Base-by-base conservation (phyloP, 2,113 vertebrate genomes). In the Onychorhynchus coronatus region DNA sequence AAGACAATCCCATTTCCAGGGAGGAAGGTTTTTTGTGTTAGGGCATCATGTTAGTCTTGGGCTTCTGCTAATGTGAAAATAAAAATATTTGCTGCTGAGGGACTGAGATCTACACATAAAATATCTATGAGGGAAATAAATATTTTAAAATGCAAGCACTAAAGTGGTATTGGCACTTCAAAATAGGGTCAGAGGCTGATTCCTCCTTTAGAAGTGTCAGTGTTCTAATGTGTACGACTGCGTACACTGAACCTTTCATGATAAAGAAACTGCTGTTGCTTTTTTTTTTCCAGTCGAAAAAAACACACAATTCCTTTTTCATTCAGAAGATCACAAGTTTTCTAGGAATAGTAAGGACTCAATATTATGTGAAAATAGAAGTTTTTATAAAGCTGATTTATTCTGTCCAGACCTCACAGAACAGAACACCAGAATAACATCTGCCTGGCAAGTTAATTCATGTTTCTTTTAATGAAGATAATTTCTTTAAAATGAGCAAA, bases 91-190 rank as follows among this genome's bases (percentile, higher is more conserved):
- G 61, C 70, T 95, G 79, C 83, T 59, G 88, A 89, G 68, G 89
- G 89, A 95, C 77, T 94, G 82, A 94, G 95, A 90, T 96, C 88
- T 91, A 67, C 94, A 79, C 95, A 97, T 97, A 88, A 98, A 97
- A 97, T 97, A 97, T 97, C 97, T 95, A 96, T 98, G 97, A 98
- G 97, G 95, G 93, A 96, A 97, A 97, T 98, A 96, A 98, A 97
- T 98, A 97, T 98, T 98, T 98, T 87, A 98, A 91, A 97, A 97
- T 91, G 89, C 93, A 96, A 96, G 95, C 94, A 85, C 86, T 97
- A 72, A 96, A 78, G 53, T 96, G 89, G 49, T 85, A 86, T 92
- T 94, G 92, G 91, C 94, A 95, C 93, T 97, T 98, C 96, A 97
- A 97, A 97, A 97, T 89, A 95, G 91, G 98, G 95, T 97, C 94